Conservation (phyloP, 2,797 vertebrate genomes). For the Myotis myotis region DNA sequence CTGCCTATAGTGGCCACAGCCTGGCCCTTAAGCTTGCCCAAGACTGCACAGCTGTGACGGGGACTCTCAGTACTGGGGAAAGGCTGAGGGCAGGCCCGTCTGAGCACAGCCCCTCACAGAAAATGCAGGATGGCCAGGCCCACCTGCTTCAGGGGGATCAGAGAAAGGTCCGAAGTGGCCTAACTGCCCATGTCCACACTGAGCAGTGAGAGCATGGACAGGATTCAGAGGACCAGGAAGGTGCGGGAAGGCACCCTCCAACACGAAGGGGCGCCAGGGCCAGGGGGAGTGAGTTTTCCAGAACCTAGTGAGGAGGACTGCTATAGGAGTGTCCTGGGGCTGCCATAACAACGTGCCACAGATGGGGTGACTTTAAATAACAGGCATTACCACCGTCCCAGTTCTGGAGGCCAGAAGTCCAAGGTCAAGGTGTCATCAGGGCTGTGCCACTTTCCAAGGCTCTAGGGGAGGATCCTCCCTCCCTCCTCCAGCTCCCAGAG, state of each 20-base stretch:
- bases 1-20: accelerated
- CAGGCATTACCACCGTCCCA: neutral
- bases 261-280: accelerated
- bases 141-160: too few species aligned
- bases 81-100: neutral
- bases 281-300: neutral
- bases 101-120: neutral
- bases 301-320: neutral
- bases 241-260: neutral
- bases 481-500: neutral
- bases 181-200: neutral
- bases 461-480: neutral
- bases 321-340: too few species aligned
- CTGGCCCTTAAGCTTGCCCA: neutral
- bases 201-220: neutral
- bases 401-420: neutral
- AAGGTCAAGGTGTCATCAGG: neutral
- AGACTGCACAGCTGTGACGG: neutral
- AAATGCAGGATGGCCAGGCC: neutral
- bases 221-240: neutral
- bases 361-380: too few species aligned
- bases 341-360: neutral
- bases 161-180: too few species aligned
- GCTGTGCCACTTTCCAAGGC: too few species aligned
- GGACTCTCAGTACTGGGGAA: accelerated